Conservation (phyloP, 1,140 invertebrate genomes). For the Teleopsis dalmanni region DNA sequence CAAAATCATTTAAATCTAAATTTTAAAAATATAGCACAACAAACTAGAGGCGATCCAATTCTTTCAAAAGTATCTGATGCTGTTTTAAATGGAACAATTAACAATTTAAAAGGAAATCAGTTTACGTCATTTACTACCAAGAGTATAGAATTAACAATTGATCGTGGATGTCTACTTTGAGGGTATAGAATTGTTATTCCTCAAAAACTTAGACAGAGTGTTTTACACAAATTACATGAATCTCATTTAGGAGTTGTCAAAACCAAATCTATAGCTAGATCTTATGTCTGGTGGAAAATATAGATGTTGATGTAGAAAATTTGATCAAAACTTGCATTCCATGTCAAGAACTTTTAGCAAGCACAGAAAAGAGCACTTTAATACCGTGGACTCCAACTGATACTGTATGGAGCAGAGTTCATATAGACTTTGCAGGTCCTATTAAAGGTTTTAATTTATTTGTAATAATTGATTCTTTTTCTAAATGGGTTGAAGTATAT, state of each 20-base stretch:
- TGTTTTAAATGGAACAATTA: constrained; percentile 6
- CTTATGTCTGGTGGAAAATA: constrained; percentile 7
- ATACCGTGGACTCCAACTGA: constrained; percentile 8
- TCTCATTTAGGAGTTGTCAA: constrained; percentile 7
- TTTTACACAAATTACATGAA: constrained; percentile 2
- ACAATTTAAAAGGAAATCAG: constrained; percentile 2
- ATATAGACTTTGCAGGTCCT: too few relatives aligned
- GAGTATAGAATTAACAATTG: constrained; percentile 18
- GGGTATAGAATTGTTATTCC: constrained; percentile 10
- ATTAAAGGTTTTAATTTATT: too few relatives aligned
- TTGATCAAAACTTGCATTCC: constrained; percentile 5
- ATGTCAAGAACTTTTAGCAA: background rate
- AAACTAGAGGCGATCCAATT: constrained; percentile 10
- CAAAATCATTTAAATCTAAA: constrained; percentile 2
- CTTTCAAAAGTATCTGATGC: constrained; percentile 9
- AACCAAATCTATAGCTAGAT: constrained; percentile 5
- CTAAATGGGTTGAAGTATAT: too few relatives aligned
- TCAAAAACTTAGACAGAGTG: constrained; percentile 3
- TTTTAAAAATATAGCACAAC: constrained; percentile 7
- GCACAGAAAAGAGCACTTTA: constrained; percentile 7
- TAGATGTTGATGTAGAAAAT: constrained; percentile 1
- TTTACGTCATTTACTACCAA: constrained; percentile 13
- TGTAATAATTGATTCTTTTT: too few relatives aligned
- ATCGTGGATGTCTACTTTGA: constrained; percentile 16
- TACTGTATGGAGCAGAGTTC: constrained; percentile 2